phyloP scores from a whole-genome alignment of 2,113 vertebrate genomes.

The Grammomys surdaster region DNA sequence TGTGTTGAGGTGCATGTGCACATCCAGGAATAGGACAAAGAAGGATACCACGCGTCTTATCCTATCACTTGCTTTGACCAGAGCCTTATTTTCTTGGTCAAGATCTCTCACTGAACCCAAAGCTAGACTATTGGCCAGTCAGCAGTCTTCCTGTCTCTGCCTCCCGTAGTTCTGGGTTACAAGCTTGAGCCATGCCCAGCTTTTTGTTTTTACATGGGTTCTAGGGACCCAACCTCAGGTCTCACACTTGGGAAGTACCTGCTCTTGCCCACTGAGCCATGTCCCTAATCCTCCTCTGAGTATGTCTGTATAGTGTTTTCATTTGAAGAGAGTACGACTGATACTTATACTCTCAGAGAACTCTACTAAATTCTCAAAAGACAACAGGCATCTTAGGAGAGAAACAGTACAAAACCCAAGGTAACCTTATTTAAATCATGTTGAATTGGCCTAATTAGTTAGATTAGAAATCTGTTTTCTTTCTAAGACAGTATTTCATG shows the following conservation, averaged over 20 bases:
- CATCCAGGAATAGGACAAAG: background rate
- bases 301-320: background rate
- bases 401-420: conserved; percentile 1
- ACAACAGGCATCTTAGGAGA: background rate
- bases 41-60: no score
- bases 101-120: background rate
- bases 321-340: background rate
- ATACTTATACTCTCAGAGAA: background rate
- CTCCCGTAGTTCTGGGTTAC: background rate
- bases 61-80: background rate
- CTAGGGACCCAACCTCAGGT: background rate
- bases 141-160: background rate
- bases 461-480: conserved; percentile 31
- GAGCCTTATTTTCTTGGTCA: background rate
- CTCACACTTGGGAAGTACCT: background rate
- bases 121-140: background rate
- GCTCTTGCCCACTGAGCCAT: background rate
- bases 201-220: background rate
- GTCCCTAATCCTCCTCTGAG: background rate
- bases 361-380: background rate
- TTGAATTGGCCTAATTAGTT: background rate
- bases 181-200: background rate
- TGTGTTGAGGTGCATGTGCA: background rate
- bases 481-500: background rate
- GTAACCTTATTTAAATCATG: conserved; percentile 15